Evolutionary conservation across 2,797 vertebrate genomes (phyloP), one percentile per base, ranked within the genome.

Genomic region (Cynodonichthys magdalenae): DNA sequence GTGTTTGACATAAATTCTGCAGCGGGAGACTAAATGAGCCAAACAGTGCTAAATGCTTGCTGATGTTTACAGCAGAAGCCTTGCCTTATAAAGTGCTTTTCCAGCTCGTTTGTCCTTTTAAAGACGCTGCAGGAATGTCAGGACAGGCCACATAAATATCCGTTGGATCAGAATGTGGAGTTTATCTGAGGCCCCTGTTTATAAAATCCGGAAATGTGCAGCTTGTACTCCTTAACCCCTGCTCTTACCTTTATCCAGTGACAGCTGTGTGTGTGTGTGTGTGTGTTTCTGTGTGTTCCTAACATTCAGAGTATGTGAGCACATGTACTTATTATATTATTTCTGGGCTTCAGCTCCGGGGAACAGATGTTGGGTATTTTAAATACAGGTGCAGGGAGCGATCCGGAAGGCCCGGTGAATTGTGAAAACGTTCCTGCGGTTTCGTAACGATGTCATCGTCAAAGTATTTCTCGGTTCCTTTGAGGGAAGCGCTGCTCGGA

Each of bases 11-110:
- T 94, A 91, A 93, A 93, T 94, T 91, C 86, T 85, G 83, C 90
- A 15, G 57, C 80, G 80, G 74, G 70, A 80, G 92, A 93, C 82
- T 84, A 90, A 93, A 89, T 90, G 89, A 81, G 83, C 90, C 93
- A 94, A 95, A 94, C 92, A 92, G 82, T 72, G 82, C 82, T 90
- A 81, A 92, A 93, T 91, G 90, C 92, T 93, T 63, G 73, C 92
- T 82, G 91, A 82, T 94, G 94, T 94, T 95, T 95, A 94, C 93
- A 91, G 92, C 92, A 71, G 86, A 54, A 77, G 87, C 85, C 89
- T 93, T 91, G 92, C 88, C 95, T 94, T 95, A 95, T 95, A 95
- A 90, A 96, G 95, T 49, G 71, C 89, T 94, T 94, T 92, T 92
- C 85, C 86, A 78, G 92, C 90, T 91, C 29, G 41, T 87, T 84